Conservation (phyloP, 1,140 invertebrate species). For the Megalopta genalis region DNA sequence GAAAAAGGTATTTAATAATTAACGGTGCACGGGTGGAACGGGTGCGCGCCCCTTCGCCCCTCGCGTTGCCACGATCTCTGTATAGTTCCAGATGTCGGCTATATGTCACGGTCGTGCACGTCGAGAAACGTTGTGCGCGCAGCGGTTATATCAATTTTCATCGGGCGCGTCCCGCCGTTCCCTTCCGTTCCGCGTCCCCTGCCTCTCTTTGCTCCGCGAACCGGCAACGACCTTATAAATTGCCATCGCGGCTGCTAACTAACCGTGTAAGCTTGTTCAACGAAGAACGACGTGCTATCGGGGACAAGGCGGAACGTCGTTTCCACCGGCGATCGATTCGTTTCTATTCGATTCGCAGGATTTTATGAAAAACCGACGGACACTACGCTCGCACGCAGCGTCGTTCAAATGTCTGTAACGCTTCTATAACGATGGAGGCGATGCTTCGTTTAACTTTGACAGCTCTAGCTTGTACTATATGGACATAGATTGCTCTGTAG, state of each 20-base stretch:
- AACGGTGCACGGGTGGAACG: not conserved
- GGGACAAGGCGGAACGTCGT: not conserved
- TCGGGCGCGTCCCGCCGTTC: slow-evolving; percentile 31
- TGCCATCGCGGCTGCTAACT: slow-evolving; percentile 62
- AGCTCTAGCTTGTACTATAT: too few relatives aligned
- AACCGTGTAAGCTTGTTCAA: slow-evolving; percentile 37
- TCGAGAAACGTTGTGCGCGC: slow-evolving; percentile 17
- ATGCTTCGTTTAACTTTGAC: too few relatives aligned
- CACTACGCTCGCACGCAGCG: too few relatives aligned
- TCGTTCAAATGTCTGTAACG: too few relatives aligned
- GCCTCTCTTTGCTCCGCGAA: slow-evolving; percentile 15
- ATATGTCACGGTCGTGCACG: slow-evolving; percentile 47
- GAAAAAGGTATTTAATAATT: not conserved
- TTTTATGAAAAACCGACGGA: not conserved
- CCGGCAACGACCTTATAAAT: slow-evolving; percentile 57
- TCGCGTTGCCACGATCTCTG: not conserved
- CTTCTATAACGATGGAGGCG: too few relatives aligned
- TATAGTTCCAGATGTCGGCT: slow-evolving; percentile 51
- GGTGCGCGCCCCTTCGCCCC: too few relatives aligned
- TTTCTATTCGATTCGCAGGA: not conserved
- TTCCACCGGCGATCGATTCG: not conserved
- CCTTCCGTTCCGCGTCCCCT: not conserved
- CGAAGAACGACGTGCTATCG: slow-evolving; percentile 16
- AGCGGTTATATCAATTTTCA: slow-evolving; percentile 60
- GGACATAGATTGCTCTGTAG: not conserved